Evolutionary conservation across 2,888 invertebrate genomes (phyloP).

Genomic region (Eilema griseolum): DNA sequence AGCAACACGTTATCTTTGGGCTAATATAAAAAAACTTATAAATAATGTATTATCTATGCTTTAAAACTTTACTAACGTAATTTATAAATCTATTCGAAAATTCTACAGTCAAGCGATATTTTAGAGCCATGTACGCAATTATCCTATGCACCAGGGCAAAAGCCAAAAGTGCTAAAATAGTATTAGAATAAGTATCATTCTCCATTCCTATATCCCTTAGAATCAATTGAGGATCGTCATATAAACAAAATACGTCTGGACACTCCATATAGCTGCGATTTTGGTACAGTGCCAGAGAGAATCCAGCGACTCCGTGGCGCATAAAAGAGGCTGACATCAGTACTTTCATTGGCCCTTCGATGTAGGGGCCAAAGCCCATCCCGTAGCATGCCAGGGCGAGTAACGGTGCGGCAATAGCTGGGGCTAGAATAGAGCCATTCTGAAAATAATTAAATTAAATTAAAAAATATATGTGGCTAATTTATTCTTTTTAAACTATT

Average conservation of each 20-base stretch:
- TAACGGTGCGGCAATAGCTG: conserved; percentile 85
- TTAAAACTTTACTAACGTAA: conserved; percentile 85
- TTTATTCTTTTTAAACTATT: too few species aligned
- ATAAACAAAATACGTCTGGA: conserved; percentile 82
- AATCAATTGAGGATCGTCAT: conserved; percentile 87
- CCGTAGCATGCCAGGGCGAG: conserved; percentile 88
- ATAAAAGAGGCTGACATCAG: conserved; percentile 88
- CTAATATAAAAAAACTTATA: not conserved
- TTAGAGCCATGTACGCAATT: conserved; percentile 86
- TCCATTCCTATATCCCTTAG: conserved; percentile 89
- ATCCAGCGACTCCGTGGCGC: conserved; percentile 90
- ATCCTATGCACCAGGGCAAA: conserved; percentile 86
- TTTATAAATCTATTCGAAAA: conserved; percentile 85
- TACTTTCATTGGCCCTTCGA: conserved; percentile 84
- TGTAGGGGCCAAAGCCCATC: conserved; percentile 87
- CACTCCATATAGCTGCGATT: conserved; percentile 88
- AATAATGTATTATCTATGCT: conserved; percentile 73
- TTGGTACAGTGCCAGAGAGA: conserved; percentile 86
- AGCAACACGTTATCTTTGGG: not conserved
- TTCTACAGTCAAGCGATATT: conserved; percentile 85
- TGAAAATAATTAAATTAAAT: conserved; percentile 64
- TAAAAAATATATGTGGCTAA: too few species aligned
- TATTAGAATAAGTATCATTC: conserved; percentile 79
- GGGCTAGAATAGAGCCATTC: conserved; percentile 88
- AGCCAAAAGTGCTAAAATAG: conserved; percentile 85